Evolutionary conservation across 2,888 invertebrate species (phyloP), one percentile per base, ranked within the genome.

Genomic region (Brassicogethes aeneus): DNA sequence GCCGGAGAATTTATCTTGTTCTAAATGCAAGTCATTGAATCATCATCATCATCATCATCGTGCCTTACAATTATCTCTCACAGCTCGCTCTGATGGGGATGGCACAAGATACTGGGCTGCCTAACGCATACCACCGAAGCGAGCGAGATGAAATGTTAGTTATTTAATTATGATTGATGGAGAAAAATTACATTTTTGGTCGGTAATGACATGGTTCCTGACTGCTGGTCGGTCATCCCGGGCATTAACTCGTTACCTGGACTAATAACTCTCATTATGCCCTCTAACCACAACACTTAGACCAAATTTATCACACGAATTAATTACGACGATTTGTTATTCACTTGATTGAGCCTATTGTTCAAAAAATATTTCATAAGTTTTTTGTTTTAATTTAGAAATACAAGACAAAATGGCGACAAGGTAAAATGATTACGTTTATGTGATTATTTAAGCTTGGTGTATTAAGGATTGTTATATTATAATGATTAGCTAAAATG

Each of bases 121-220:
- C n/a, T n/a, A n/a, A n/a, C 23, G 10, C 23, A 23, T 23, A 23
- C 23, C 23, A 23, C 23, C 23, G 10, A 23, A 23, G 5, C 17
- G 46, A 51, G 50, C 42, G 7, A 52, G 51, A 52, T 55, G 51
- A 53, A 54, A 55, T 48, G 52, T 52, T 53, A 51, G 53, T 55
- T 54, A 10, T 23, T 23, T 23, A 23, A 23, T 23, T 7, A 23
- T 23, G 23, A 23, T 23, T 23, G 23, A 23, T 23, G 10, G 23
- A 5, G 23, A 23, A 10, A 10, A 23, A 10, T 10, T 7, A 23
- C 23, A 23, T 10, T 23, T 23, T 12, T 44, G 38, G 47, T 50
- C 42, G 47, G 45, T 57, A 57, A 57, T 57, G 54, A 57, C 53
- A 55, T 45, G 54, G 51, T 53, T 55, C 50, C 44, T 53, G 54